Percentiles rank a stretch among this genome's conserved stretches.
Conservation (phyloP, 2,888 invertebrate genomes). For the Agapostemon virescens region DNA sequence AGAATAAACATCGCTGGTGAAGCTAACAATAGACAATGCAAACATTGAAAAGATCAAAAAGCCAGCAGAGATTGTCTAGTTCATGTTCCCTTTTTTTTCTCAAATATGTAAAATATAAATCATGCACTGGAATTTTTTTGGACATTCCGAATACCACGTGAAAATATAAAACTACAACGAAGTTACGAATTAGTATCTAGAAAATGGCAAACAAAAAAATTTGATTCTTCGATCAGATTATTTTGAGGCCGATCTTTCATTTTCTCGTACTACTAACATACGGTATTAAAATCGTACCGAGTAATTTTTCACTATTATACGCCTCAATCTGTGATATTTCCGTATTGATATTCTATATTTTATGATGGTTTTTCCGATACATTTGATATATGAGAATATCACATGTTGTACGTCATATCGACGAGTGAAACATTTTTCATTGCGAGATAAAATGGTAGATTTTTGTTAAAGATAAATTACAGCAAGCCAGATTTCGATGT, state of each 20-base stretch:
- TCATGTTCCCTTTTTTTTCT: background rate
- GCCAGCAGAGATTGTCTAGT: background rate
- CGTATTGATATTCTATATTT: conserved; percentile 32
- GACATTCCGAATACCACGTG: background rate
- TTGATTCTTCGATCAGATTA: background rate
- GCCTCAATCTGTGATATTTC: conserved; percentile 27
- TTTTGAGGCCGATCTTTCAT: background rate
- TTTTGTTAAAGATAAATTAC: conserved; percentile 7
- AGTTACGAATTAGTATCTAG: background rate
- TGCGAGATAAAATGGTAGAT: conserved; percentile 4
- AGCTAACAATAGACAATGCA: background rate
- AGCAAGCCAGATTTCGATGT: background rate
- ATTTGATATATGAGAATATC: conserved; percentile 38
- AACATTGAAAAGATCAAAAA: background rate
- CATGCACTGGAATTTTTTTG: background rate
- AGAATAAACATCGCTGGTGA: background rate
- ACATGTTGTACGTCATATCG: conserved; percentile 27
- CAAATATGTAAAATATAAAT: background rate
- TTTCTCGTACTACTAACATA: background rate
- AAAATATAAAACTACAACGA: background rate
- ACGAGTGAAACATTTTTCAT: conserved; percentile 26
- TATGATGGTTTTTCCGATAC: conserved; percentile 33
- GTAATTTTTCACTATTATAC: conserved; percentile 30
- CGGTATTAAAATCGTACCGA: background rate
- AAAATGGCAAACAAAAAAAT: background rate